These are phyloP conservation scores for Xiphorhynchus elegans DNA, from an alignment of 2,113 vertebrate species.

Conservation along the genomic window DNA sequence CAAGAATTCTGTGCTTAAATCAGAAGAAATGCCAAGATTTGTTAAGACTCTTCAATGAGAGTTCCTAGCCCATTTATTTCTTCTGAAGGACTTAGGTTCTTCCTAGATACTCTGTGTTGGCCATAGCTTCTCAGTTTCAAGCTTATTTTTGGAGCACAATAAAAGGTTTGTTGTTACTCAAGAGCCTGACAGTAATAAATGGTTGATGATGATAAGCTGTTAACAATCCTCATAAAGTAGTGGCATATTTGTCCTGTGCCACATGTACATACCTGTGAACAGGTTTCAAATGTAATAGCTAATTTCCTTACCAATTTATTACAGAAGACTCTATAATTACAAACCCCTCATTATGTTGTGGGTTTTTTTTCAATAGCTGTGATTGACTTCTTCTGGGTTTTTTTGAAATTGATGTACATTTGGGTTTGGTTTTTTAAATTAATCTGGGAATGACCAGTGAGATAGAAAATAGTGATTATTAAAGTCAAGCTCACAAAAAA, in stretches of 20 bases:
- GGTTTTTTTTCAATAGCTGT: neutral
- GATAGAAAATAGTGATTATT: neutral
- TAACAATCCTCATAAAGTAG: neutral
- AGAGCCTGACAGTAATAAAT: neutral
- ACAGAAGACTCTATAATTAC: neutral
- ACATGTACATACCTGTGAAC: neutral
- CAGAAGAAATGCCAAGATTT: neutral
- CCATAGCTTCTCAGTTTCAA: neutral
- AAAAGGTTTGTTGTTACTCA: neutral
- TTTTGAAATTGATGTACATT: neutral
- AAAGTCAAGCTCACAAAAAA: neutral
- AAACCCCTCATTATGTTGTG: neutral
- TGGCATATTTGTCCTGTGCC: neutral
- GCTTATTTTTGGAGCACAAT: neutral
- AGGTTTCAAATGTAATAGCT: neutral
- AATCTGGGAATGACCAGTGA: neutral
- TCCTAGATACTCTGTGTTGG: neutral
- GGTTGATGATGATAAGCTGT: neutral
- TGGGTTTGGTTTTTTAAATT: neutral
- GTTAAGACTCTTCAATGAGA: neutral
- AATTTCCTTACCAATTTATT: neutral
- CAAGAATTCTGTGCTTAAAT: neutral
- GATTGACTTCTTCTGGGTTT: neutral
- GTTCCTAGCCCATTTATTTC: neutral
- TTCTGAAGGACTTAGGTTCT: neutral